Percentiles rank a stretch among this genome's conserved stretches.
phyloP scores from a whole-genome alignment of 2,113 vertebrate species.

The Mandrillus leucophaeus region DNA sequence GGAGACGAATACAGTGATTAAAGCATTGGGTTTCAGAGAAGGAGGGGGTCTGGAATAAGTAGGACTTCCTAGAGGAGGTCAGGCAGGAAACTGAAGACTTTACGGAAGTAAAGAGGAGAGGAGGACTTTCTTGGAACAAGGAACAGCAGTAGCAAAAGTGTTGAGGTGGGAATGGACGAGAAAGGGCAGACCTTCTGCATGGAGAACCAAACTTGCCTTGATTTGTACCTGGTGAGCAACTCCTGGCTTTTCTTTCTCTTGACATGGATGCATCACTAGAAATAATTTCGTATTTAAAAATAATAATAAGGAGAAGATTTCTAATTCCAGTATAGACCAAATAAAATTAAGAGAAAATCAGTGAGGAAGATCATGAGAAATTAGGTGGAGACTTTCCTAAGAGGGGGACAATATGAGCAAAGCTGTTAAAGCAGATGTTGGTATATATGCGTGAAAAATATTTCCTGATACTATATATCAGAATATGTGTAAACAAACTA shows the following conservation, averaged over 20 bases:
- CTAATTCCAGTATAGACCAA: background rate
- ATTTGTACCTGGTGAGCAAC: background rate
- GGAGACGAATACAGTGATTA: background rate
- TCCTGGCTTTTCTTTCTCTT: constrained; percentile 2
- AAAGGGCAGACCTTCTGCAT: background rate
- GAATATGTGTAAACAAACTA: background rate
- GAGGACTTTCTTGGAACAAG: background rate
- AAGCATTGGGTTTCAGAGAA: background rate
- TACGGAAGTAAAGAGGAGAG: background rate
- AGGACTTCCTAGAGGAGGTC: background rate
- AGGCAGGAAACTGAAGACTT: background rate
- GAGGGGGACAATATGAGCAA: background rate
- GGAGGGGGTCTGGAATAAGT: background rate
- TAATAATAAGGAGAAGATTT: background rate
- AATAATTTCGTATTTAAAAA: background rate
- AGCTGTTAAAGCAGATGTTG: background rate
- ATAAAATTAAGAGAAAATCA: background rate
- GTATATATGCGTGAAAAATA: background rate
- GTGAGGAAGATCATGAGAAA: background rate
- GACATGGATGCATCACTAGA: background rate
- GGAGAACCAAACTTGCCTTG: background rate
- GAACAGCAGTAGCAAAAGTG: background rate
- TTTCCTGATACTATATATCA: background rate
- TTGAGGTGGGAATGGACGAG: background rate
- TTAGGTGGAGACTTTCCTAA: background rate